Evolutionary conservation across 2,888 invertebrate species (phyloP).

Genomic region (Dolichopus griseipennis): DNA sequence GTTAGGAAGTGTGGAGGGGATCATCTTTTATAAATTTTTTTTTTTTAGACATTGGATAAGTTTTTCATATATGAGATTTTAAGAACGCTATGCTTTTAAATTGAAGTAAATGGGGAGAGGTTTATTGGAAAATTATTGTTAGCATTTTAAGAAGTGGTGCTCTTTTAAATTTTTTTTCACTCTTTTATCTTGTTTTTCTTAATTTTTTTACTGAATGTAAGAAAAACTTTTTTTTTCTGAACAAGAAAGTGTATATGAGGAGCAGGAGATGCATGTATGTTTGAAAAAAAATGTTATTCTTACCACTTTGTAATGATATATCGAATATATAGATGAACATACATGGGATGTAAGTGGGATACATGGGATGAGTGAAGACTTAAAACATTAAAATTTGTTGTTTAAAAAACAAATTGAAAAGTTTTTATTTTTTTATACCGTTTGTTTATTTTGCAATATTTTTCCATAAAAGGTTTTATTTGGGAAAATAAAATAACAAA

Average conservation of each 20-base stretch:
- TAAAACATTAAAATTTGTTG: conserved; percentile 1
- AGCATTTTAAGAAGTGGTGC: not conserved
- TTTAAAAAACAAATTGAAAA: conserved; percentile 1
- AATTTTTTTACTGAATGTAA: not conserved
- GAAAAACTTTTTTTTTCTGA: not conserved
- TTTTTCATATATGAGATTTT: not conserved
- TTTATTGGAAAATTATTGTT: not conserved
- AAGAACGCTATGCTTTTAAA: not conserved
- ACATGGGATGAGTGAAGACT: not conserved
- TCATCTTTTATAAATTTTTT: not conserved
- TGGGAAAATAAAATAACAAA: no score
- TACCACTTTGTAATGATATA: not conserved
- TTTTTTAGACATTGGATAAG: not conserved
- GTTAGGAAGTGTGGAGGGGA: no score
- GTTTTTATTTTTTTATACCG: not conserved
- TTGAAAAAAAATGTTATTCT: not conserved
- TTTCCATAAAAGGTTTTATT: not conserved
- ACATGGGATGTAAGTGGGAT: not conserved
- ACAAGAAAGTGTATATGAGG: not conserved
- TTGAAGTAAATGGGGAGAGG: not conserved
- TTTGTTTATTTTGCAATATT: not conserved
- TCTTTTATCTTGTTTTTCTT: not conserved
- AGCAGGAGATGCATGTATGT: no score
- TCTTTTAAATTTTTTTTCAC: not conserved
- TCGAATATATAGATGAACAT: not conserved